Conservation (phyloP, 2,797 vertebrate genomes). For the Eurystomus glaucurus region DNA sequence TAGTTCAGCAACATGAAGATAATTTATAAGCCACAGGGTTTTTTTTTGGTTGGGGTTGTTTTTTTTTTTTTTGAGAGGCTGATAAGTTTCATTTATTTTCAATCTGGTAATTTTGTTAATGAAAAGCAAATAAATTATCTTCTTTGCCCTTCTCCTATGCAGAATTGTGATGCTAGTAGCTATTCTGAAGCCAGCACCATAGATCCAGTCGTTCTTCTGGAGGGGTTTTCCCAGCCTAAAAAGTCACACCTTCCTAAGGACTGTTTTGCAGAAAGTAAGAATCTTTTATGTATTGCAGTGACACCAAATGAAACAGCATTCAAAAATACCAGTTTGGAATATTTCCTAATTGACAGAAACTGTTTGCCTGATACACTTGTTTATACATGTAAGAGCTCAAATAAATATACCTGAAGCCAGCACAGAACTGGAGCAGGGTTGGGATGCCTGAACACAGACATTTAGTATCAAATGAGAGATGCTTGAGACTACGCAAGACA, state of each 20-base stretch:
- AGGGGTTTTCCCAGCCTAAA: not conserved
- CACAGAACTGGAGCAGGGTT: not conserved
- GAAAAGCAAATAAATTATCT: not conserved
- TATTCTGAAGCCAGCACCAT: slow-evolving; percentile 79
- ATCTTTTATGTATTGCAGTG: not conserved
- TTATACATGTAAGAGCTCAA: not conserved
- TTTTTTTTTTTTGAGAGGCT: not conserved
- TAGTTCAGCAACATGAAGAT: not conserved
- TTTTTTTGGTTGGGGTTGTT: too few species aligned
- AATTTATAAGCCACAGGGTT: not conserved
- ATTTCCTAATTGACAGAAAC: not conserved
- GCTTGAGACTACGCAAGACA: not conserved
- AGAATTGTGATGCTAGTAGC: slow-evolving; percentile 66
- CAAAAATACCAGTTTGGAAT: not conserved
- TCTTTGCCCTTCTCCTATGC: not conserved
- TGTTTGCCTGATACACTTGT: not conserved
- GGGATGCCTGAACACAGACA: not conserved
- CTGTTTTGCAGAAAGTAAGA: slow-evolving; percentile 78
- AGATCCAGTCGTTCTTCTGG: slow-evolving; percentile 53
- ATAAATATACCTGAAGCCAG: not conserved
- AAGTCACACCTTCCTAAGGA: slow-evolving; percentile 65
- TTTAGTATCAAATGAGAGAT: not conserved
- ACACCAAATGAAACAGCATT: not conserved
- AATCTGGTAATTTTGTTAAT: not conserved
- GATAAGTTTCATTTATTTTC: not conserved